Evolutionary conservation across 2,797 vertebrate species (phyloP).

Genomic region (Falco rusticolus): DNA sequence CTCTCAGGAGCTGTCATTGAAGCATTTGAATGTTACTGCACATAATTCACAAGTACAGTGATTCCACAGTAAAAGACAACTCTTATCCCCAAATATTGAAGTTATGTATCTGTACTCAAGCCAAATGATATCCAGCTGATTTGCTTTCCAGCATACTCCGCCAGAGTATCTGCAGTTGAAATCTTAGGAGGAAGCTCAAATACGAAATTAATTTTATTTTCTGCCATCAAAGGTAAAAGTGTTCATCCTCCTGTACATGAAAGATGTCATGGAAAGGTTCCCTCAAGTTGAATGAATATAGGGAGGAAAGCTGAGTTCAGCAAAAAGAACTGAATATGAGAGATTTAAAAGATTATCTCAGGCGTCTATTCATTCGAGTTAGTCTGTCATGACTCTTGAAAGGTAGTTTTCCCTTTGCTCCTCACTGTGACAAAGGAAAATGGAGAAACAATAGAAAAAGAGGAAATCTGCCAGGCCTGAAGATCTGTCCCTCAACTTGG

Average conservation of each 20-base stretch:
- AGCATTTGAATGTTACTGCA: neutral
- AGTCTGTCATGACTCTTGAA: neutral
- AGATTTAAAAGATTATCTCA: neutral
- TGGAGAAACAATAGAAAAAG: constrained; percentile 12
- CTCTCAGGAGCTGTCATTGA: neutral
- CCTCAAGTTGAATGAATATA: neutral
- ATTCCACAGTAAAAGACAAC: neutral
- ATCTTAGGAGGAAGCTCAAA: neutral
- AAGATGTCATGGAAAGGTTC: neutral
- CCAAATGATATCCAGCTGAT: neutral
- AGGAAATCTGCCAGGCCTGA: constrained; percentile 13
- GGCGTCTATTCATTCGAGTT: neutral
- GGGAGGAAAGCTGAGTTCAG: neutral
- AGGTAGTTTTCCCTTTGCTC: neutral
- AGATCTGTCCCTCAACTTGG: neutral
- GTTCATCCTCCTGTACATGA: neutral
- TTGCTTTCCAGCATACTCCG: neutral
- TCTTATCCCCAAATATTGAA: neutral
- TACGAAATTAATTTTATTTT: neutral
- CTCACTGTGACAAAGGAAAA: neutral
- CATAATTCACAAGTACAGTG: neutral
- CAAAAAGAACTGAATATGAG: neutral
- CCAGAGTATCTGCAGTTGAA: neutral
- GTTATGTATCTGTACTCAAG: accelerated
- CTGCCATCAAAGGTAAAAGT: neutral